Conservation (phyloP, 2,888 invertebrate genomes). For the Patella caerulea region DNA sequence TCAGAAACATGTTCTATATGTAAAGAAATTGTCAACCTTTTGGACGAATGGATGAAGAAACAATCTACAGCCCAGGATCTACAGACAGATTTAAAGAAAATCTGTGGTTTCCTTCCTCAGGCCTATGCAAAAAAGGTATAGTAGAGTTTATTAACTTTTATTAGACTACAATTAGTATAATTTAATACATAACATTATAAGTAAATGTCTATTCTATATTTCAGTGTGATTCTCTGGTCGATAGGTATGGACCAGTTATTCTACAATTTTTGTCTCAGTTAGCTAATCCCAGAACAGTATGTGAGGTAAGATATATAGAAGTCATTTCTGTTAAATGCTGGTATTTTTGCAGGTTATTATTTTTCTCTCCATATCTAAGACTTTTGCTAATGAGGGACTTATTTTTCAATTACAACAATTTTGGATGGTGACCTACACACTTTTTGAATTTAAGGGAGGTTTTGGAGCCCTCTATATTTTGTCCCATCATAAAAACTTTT, state of each 20-base stretch:
- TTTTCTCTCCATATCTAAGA: no score
- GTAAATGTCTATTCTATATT: conserved; percentile 10
- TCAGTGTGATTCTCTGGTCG: conserved; percentile 46
- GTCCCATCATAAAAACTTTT: no score
- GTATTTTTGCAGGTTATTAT: no score
- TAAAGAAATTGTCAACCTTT: conserved; percentile 19
- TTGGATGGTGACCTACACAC: no score
- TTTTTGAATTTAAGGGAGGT: no score
- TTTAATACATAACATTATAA: no score
- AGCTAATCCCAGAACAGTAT: conserved; percentile 35
- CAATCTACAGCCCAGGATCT: conserved; percentile 22
- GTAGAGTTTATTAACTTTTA: not conserved
- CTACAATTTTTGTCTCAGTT: conserved; percentile 43
- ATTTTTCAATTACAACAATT: no score
- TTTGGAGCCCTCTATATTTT: no score
- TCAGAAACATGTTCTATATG: conserved; percentile 24
- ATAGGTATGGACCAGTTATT: conserved; percentile 41
- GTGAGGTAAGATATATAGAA: conserved; percentile 11
- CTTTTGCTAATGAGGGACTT: no score
- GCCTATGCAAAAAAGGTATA: conserved; percentile 18
- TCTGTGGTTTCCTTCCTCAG: conserved; percentile 25
- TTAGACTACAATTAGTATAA: not conserved
- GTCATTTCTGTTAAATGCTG: no score
- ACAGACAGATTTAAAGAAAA: conserved; percentile 20
- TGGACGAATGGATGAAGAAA: conserved; percentile 19